Conservation (phyloP, 2,888 invertebrate genomes). For the Teinopalpus imperialis region DNA sequence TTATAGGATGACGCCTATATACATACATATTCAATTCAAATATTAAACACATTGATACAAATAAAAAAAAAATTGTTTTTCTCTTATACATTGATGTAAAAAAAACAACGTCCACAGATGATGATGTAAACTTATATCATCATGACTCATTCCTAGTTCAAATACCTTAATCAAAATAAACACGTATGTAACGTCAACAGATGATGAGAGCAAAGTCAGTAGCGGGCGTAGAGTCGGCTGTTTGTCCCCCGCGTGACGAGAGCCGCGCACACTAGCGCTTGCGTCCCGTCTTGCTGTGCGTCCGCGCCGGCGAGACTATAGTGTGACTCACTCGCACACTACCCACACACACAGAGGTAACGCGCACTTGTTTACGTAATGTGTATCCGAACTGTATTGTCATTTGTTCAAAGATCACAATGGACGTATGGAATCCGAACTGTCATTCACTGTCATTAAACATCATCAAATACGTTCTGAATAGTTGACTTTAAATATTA, state of each 20-base stretch:
- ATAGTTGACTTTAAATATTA: too few relatives aligned
- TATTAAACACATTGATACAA: too few relatives aligned
- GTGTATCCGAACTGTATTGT: neutral
- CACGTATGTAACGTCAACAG: slow-evolving; percentile 49
- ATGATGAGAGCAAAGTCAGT: slow-evolving; percentile 83
- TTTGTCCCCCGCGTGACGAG: slow-evolving; percentile 84
- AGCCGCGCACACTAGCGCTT: slow-evolving; percentile 58
- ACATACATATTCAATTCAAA: too few relatives aligned
- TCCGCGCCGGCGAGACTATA: slow-evolving; percentile 6
- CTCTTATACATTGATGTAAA: too few relatives aligned
- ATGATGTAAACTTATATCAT: too few relatives aligned
- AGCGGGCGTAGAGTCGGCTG: slow-evolving; percentile 85
- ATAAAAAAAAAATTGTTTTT: too few relatives aligned
- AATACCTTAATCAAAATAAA: too few relatives aligned
- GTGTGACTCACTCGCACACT: slow-evolving; percentile 5
- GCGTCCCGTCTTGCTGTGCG: slow-evolving; percentile 6
- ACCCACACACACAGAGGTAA: slow-evolving; percentile 6
- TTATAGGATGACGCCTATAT: too few relatives aligned
- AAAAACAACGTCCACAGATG: too few relatives aligned
- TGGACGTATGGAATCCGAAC: slow-evolving; percentile 1
- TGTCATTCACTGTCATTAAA: too few relatives aligned
- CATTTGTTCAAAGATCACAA: neutral
- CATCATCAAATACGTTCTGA: too few relatives aligned
- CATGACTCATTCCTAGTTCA: too few relatives aligned
- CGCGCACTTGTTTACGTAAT: neutral